Percentiles rank a stretch among this genome's conserved stretches.
These are phyloP conservation scores for Dendronephthya gigantea DNA, from an alignment of 64 coral and sea anemone species.

Conservation along the genomic window DNA sequence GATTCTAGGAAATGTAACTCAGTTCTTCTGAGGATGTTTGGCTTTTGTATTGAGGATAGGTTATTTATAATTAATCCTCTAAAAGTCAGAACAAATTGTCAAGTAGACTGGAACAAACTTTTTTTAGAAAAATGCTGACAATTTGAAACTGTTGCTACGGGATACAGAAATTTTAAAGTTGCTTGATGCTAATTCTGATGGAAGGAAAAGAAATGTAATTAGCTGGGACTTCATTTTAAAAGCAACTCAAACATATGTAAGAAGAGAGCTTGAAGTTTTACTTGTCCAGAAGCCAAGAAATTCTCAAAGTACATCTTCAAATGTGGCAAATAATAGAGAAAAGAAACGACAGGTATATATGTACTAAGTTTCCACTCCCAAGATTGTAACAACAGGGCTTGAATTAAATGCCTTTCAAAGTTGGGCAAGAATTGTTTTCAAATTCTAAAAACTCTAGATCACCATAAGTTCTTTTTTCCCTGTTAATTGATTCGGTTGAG, in stretches of 20 bases:
- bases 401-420: not conserved
- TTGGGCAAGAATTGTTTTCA: not conserved
- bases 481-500: too few relatives aligned
- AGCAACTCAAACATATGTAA: not conserved
- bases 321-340: not conserved
- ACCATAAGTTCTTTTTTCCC: too few relatives aligned
- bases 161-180: not conserved
- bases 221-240: not conserved
- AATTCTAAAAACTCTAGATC: too few relatives aligned
- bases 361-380: not conserved
- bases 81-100: too few relatives aligned
- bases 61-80: not conserved
- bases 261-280: not conserved
- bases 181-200: not conserved
- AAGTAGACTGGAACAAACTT: too few relatives aligned
- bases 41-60: not conserved
- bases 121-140: not conserved
- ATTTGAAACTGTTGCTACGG: not conserved
- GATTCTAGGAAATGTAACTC: too few relatives aligned
- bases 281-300: not conserved
- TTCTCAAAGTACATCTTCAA: not conserved
- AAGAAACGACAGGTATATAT: not conserved
- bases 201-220: not conserved
- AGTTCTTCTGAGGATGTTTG: too few relatives aligned
- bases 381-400: not conserved